These are phyloP conservation scores for Tenthredo scrophulariae DNA, from an alignment of 2,888 invertebrate species.

Conservation along the genomic window DNA sequence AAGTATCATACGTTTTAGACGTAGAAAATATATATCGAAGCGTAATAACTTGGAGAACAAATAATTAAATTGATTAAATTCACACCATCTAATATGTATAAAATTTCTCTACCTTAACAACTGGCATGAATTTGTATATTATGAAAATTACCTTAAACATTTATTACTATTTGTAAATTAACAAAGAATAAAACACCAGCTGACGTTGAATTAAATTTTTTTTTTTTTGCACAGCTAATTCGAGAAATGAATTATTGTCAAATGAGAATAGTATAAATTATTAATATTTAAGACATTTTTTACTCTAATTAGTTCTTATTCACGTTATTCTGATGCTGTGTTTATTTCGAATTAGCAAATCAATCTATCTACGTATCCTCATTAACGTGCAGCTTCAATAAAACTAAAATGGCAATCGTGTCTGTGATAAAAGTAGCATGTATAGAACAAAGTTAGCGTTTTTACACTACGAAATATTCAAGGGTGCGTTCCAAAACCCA, in stretches of 20 bases:
- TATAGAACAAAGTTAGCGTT: background rate
- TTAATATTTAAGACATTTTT: background rate
- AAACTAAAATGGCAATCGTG: conserved; percentile 2
- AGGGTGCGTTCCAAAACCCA: conserved; percentile 6
- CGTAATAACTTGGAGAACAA: conserved; percentile 21
- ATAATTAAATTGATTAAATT: conserved; percentile 32
- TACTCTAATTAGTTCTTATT: background rate
- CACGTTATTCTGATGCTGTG: background rate
- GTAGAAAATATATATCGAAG: background rate
- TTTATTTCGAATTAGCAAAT: background rate
- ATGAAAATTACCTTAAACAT: conserved; percentile 8
- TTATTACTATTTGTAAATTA: conserved; percentile 44
- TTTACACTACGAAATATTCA: background rate
- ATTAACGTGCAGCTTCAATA: background rate
- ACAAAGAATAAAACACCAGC: conserved; percentile 16
- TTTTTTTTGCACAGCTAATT: background rate
- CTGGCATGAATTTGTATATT: conserved; percentile 22
- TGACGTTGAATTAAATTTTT: conserved; percentile 4
- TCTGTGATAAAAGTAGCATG: conserved; percentile 23
- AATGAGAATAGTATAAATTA: conserved; percentile 9
- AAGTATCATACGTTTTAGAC: conserved; percentile 21
- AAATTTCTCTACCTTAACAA: background rate
- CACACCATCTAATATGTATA: conserved; percentile 13
- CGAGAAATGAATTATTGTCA: background rate
- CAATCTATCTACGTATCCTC: background rate